Conservation (phyloP, 2,797 vertebrate genomes). For the Chloroceryle inda region DNA sequence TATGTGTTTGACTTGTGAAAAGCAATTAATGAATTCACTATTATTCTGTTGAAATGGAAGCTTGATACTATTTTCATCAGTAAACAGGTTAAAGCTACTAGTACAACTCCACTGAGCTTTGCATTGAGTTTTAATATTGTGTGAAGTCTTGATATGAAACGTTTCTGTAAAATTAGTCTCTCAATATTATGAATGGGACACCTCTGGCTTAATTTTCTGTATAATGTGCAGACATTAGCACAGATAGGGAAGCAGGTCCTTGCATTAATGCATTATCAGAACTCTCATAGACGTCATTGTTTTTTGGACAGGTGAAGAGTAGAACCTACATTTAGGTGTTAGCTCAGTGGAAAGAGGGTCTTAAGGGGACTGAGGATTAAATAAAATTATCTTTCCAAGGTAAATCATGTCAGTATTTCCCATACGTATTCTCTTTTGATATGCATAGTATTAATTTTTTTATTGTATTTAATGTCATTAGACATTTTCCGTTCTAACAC, state of each 20-base stretch:
- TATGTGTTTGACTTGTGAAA: conserved; percentile 9
- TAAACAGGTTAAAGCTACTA: background rate
- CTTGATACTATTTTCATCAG: background rate
- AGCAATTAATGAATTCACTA: background rate
- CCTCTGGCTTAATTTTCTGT: background rate
- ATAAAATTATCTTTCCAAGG: background rate
- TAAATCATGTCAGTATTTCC: background rate
- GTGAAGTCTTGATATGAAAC: background rate
- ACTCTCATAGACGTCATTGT: background rate
- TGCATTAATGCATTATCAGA: background rate
- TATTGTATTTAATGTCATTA: background rate
- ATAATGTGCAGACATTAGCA: background rate
- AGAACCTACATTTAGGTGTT: background rate
- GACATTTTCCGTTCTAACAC: background rate
- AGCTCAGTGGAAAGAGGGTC: background rate
- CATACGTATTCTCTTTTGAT: background rate
- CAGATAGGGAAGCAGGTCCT: background rate
- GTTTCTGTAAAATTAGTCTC: background rate
- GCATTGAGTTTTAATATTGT: conserved; percentile 4
- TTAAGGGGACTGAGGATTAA: background rate
- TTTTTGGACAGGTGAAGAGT: background rate
- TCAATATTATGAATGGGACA: background rate
- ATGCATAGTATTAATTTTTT: background rate
- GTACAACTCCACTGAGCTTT: background rate
- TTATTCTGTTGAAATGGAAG: conserved; percentile 38